These are phyloP conservation scores for Anguilla japonica DNA, from an alignment of 2,113 vertebrate species.

Conservation along the genomic window DNA sequence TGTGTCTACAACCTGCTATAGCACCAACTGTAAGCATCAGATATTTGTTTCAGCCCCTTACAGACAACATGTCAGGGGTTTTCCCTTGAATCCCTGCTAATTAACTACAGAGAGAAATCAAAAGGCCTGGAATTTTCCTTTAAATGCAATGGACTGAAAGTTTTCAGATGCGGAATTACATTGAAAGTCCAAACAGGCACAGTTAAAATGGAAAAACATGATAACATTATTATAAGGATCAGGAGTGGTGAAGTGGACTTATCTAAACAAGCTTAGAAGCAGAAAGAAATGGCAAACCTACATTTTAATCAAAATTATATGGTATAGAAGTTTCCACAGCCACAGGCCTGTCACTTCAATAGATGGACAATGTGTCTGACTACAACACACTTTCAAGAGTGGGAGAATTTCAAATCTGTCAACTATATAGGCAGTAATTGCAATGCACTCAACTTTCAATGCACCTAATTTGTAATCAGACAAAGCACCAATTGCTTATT, in stretches of 20 bases:
- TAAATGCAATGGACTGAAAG: background rate
- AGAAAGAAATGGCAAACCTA: background rate
- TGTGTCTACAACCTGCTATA: too few species aligned
- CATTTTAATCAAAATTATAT: background rate
- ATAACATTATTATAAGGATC: background rate
- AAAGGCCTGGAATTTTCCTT: too few species aligned
- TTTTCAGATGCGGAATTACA: background rate
- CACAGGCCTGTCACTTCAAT: background rate
- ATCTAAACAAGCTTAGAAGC: background rate
- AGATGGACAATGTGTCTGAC: background rate
- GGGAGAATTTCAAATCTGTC: background rate
- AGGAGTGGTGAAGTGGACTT: background rate
- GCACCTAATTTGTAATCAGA: background rate
- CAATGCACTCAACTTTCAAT: background rate
- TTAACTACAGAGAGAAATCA: too few species aligned
- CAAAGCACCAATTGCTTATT: background rate
- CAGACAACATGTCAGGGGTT: too few species aligned
- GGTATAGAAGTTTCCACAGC: background rate
- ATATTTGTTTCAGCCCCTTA: too few species aligned
- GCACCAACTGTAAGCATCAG: too few species aligned
- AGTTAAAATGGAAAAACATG: background rate
- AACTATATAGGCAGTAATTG: background rate
- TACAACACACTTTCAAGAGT: background rate
- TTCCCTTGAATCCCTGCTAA: too few species aligned
- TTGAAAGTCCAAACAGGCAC: background rate